These are phyloP conservation scores for Linyphia triangularis DNA, from an alignment of 2,888 invertebrate species.

Conservation along the genomic window DNA sequence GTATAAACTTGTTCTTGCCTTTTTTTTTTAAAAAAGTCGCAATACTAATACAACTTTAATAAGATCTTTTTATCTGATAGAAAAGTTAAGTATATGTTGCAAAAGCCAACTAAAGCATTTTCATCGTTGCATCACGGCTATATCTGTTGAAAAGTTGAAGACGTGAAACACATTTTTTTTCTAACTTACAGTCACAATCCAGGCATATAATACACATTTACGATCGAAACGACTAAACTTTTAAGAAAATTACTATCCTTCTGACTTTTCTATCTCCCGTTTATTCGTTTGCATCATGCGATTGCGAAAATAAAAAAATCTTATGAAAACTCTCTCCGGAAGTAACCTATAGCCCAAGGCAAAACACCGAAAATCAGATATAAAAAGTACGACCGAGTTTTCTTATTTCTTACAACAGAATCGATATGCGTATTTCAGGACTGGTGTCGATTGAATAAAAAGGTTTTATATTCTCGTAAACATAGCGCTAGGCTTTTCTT, in stretches of 20 bases:
- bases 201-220: not conserved
- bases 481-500: not conserved
- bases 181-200: not conserved
- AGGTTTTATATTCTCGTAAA: conserved; percentile 25
- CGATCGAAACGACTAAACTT: not conserved
- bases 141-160: not conserved
- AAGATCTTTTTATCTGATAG: too few species aligned
- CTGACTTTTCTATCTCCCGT: not conserved
- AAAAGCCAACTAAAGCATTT: not conserved
- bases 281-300: not conserved
- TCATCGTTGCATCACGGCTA: not conserved
- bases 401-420: not conserved
- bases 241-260: not conserved
- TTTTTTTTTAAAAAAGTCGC: too few species aligned
- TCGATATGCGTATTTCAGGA: conserved; percentile 44
- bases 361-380: conserved; percentile 38
- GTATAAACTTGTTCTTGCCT: too few species aligned
- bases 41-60: too few species aligned
- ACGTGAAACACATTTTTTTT: not conserved
- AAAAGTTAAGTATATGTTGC: too few species aligned
- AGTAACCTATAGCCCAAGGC: conserved; percentile 29
- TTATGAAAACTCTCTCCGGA: not conserved
- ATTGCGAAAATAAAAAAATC: not conserved
- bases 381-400: conserved; percentile 34
- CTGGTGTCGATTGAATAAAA: not conserved